These are phyloP conservation scores for Sebastes schlegelii DNA, from an alignment of 2,113 vertebrate species.

Conservation along the genomic window DNA sequence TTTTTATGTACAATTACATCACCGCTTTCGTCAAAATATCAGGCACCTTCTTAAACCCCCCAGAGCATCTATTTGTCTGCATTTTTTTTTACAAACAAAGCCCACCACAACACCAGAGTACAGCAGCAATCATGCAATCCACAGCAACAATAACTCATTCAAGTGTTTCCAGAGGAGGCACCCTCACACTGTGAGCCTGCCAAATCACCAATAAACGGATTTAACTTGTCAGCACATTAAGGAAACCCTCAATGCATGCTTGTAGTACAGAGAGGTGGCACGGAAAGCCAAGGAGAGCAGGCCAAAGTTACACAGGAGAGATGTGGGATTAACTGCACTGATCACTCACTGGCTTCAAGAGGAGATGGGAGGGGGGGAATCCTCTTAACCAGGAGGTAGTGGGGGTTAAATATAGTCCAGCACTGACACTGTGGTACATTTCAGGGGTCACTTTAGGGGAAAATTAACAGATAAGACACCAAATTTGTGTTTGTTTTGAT, in stretches of 20 bases:
- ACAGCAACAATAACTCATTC: constrained; percentile 31
- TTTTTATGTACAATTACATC: not conserved
- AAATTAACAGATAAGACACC: not conserved
- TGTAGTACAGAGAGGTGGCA: constrained; percentile 31
- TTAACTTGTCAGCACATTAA: constrained; percentile 49
- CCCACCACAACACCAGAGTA: not conserved
- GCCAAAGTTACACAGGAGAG: constrained; percentile 26
- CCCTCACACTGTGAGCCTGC: not conserved
- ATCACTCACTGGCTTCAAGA: constrained; percentile 44
- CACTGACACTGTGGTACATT: constrained; percentile 43
- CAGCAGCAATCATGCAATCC: constrained; percentile 16
- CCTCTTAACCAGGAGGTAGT: constrained; percentile 69
- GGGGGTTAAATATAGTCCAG: constrained; percentile 63
- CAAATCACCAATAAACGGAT: constrained; percentile 55
- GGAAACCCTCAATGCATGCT: constrained; percentile 18
- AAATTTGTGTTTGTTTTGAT: not conserved
- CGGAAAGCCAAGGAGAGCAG: constrained; percentile 11
- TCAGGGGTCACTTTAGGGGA: not conserved
- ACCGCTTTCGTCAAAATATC: not conserved
- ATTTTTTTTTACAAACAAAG: not conserved
- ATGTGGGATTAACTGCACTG: constrained; percentile 67
- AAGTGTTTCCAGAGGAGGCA: constrained; percentile 21
- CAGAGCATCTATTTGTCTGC: not conserved
- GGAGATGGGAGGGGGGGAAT: constrained; percentile 35
- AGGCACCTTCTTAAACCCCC: not conserved